phyloP scores from a whole-genome alignment of 2,113 vertebrate species.

The Hiodon tergisus region DNA sequence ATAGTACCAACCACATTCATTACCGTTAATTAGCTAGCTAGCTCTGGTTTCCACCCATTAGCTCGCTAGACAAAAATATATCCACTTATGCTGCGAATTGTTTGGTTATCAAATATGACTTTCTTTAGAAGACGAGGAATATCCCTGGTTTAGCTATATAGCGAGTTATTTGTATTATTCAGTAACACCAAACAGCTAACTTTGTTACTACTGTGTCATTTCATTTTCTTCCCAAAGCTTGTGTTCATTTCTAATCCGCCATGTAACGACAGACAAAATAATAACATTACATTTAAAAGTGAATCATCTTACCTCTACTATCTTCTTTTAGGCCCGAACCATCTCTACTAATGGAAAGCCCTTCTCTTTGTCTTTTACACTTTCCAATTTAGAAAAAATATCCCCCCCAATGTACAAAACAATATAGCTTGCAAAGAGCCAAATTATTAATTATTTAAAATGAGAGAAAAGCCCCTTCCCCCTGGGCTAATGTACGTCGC shows the following conservation, averaged over 20 bases:
- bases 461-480: not conserved
- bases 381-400: constrained; percentile 53
- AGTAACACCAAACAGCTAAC: not conserved
- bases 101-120: too few relatives aligned
- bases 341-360: constrained; percentile 64
- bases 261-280: not conserved
- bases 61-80: too few relatives aligned
- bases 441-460: constrained; percentile 14
- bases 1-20: too few relatives aligned
- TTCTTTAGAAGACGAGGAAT: too few relatives aligned
- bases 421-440: too few relatives aligned
- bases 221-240: not conserved
- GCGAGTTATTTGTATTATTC: not conserved
- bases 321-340: constrained; percentile 75
- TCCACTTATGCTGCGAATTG: too few relatives aligned
- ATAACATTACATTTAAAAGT: constrained; percentile 6
- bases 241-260: not conserved
- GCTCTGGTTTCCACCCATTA: too few relatives aligned
- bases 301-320: constrained; percentile 62
- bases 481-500: constrained; percentile 21
- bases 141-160: not conserved
- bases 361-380: constrained; percentile 72
- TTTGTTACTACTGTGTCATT: not conserved
- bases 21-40: too few relatives aligned
- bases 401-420: constrained; percentile 33